These are phyloP conservation scores for Zaprionus gabonicus DNA, from an alignment of 1,140 invertebrate species.

Conservation along the genomic window DNA sequence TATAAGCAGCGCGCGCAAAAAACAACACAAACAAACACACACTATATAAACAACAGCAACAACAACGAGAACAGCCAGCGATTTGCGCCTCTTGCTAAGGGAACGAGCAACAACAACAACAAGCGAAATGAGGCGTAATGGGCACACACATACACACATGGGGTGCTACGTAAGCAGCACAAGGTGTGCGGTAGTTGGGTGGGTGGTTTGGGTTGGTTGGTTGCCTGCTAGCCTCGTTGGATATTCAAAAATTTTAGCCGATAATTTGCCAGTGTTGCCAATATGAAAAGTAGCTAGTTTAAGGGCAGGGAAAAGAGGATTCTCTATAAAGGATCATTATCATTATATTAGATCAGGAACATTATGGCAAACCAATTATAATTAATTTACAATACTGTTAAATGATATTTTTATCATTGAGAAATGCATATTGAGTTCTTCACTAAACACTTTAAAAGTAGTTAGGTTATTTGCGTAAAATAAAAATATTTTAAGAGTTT, in stretches of 20 bases:
- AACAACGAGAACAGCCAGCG: constrained; percentile 54
- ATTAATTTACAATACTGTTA: not conserved
- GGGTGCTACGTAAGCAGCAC: constrained; percentile 36
- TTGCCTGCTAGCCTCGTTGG: not conserved
- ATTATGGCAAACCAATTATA: not conserved
- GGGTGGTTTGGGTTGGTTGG: constrained; percentile 6
- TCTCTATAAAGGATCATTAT: too few relatives aligned
- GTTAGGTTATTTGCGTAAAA: too few relatives aligned
- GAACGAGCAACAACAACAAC: constrained; percentile 44
- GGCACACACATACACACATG: constrained; percentile 33
- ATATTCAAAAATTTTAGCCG: not conserved
- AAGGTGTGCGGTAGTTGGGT: constrained; percentile 39
- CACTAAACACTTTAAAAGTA: too few relatives aligned
- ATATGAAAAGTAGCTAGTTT: not conserved
- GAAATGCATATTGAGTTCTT: too few relatives aligned
- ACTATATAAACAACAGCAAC: constrained; percentile 12
- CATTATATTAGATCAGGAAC: too few relatives aligned
- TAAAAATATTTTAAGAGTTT: too few relatives aligned
- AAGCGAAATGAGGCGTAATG: constrained; percentile 57
- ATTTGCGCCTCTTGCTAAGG: constrained; percentile 50
- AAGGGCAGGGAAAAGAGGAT: not conserved
- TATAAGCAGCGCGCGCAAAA: constrained; percentile 56
- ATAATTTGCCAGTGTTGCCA: not conserved
- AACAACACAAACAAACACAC: not conserved
- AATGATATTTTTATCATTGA: not conserved